Evolutionary conservation across 2,888 invertebrate genomes (phyloP).

Genomic region (Acrocyrtus sp.): DNA sequence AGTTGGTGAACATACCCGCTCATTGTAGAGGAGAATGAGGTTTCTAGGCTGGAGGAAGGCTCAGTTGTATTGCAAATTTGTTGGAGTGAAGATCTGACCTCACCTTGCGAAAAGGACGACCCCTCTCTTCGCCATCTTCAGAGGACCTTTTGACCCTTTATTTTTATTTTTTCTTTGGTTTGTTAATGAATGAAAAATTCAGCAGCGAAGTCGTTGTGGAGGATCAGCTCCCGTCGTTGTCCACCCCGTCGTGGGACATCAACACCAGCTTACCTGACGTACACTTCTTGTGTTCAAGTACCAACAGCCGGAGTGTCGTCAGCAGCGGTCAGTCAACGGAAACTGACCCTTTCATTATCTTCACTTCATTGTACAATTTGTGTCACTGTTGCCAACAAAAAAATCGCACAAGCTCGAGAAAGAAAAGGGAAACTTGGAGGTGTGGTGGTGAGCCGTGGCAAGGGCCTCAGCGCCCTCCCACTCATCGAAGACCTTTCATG

Average conservation of each 20-base stretch:
- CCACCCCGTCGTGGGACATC: slow-evolving; percentile 30
- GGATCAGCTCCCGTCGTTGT: slow-evolving; percentile 49
- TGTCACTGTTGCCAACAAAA: slow-evolving; percentile 21
- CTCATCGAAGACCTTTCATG: slow-evolving; percentile 9
- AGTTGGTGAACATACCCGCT: neutral
- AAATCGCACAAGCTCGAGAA: slow-evolving; percentile 5
- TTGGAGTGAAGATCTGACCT: slow-evolving; percentile 52
- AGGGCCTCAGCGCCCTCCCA: slow-evolving; percentile 48
- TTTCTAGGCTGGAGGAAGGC: slow-evolving; percentile 51
- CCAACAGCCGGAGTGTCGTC: slow-evolving; percentile 26
- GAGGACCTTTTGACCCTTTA: slow-evolving; percentile 27
- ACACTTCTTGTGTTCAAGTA: slow-evolving; percentile 9
- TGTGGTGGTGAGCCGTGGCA: slow-evolving; percentile 46
- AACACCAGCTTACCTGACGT: slow-evolving; percentile 24
- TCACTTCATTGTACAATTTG: slow-evolving; percentile 14
- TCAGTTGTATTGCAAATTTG: slow-evolving; percentile 52
- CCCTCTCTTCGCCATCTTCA: slow-evolving; percentile 28
- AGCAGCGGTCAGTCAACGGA: slow-evolving; percentile 35
- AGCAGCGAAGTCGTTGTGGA: slow-evolving; percentile 47
- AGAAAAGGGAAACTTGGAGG: slow-evolving; percentile 20
- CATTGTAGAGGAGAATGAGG: slow-evolving; percentile 46
- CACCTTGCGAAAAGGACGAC: slow-evolving; percentile 45
- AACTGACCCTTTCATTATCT: slow-evolving; percentile 28
- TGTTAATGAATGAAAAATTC: slow-evolving; percentile 52
- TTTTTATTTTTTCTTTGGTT: slow-evolving; percentile 37